Conservation (phyloP, 2,888 invertebrate species). For the Crossocerus cetratus region DNA sequence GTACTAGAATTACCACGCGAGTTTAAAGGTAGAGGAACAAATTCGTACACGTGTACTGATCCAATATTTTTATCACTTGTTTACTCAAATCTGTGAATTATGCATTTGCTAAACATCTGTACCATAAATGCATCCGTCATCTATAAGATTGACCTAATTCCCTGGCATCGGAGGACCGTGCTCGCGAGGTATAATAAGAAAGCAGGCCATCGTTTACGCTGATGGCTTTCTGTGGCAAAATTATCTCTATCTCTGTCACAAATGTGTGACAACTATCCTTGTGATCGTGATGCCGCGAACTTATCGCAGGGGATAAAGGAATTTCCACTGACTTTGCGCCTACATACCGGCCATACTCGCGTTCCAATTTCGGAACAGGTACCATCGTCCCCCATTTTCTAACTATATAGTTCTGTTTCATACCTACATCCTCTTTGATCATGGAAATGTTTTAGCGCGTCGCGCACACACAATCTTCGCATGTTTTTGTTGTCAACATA, state of each 20-base stretch:
- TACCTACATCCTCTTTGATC: no score
- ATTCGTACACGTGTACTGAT: slow-evolving; percentile 35
- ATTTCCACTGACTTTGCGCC: no score
- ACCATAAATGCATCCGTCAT: slow-evolving; percentile 55
- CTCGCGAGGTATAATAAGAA: slow-evolving; percentile 7
- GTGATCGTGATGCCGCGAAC: not conserved
- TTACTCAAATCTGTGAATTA: slow-evolving; percentile 39
- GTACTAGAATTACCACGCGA: slow-evolving; percentile 80
- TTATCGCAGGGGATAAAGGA: no score
- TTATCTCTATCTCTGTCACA: slow-evolving; percentile 7
- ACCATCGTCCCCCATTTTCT: no score
- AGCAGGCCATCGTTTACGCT: slow-evolving; percentile 15
- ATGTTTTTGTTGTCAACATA: no score
- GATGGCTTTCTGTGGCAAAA: slow-evolving; percentile 31
- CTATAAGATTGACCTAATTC: slow-evolving; percentile 24
- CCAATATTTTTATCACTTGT: slow-evolving; percentile 49
- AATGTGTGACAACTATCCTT: slow-evolving; percentile 17
- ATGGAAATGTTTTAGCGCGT: no score
- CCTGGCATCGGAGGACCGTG: not conserved
- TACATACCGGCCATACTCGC: no score
- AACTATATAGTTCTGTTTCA: no score
- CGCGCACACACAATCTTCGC: no score
- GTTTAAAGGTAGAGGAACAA: slow-evolving; percentile 30
- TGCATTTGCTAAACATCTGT: slow-evolving; percentile 53
- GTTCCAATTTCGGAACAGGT: no score